Evolutionary conservation across 2,888 invertebrate genomes (phyloP), one percentile per base, ranked within the genome.

Genomic region (Drosophila paramelanica): DNA sequence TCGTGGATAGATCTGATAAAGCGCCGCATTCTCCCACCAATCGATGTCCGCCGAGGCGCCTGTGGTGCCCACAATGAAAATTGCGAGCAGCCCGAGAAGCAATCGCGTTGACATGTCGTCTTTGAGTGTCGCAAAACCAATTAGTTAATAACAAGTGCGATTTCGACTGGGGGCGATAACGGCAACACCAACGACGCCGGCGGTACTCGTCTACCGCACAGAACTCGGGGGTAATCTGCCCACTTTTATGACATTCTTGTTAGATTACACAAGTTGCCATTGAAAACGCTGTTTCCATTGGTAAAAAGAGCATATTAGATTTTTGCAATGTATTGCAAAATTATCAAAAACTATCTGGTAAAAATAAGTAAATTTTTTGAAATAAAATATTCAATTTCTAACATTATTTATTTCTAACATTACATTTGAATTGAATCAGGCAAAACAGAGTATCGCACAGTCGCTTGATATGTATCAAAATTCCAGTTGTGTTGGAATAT

Each of bases 1-100:
- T 65, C 96, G 93, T 0, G 97, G 96, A 90, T 97, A 97, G 69
- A 97, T 95, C 92, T 98, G 97, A 92, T 98, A 98, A 36, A 97
- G 93, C 0, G 95, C 93, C 42, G 95, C 95, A 70, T 95, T 95
- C 90, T 97, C 94, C 96, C 97, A 98, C 98, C 98, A 98, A 83
- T 96, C 95, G 50, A 78, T 74, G 1, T 81, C 67, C 17, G 64
- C 13, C 5, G 62, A 47, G n/a, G 53, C 62, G 23, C 36, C 50
- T 5, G 10, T 6, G 10, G 41, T 20, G 11, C 42, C n/a, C 31
- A 61, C 31, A 1, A 70, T 25, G 0, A 73, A 27, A 36, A 58
- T 52, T 8, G 64, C 60, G 13, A 76, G 39, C 61, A 81, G 61
- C 13, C 69, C 60, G 25, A 81, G 80, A 42, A 86, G 80, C 58